Base-by-base conservation (phyloP, 2,888 invertebrate species). In the Cheilosia variabilis region DNA sequence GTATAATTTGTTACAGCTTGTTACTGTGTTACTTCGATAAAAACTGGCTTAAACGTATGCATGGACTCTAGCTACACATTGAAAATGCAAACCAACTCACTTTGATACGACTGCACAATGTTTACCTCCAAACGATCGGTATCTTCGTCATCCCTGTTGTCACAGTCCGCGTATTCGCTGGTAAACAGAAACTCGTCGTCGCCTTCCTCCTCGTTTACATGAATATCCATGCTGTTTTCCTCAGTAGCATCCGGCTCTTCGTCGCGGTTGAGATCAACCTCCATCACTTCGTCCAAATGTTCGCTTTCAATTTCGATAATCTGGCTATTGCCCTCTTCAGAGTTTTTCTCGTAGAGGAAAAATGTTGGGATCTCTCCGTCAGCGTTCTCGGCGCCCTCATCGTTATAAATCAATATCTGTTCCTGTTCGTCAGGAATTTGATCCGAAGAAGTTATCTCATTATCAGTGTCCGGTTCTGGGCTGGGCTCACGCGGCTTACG, bases 371-470 rank as follows among this genome's bases (percentile, higher is more conserved):
- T 71, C 7, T 27, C 6, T 22, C 58, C 73, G 15, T 65, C 60
- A 0, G 81, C 13, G 10, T 68, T 57, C 7, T 69, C 81, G 1
- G 2, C 62, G 0, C 57, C 81, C 1, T 80, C 80, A 17, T 80
- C 84, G 19, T 69, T 72, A 24, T 72, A 81, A 17, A 72, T 65
- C 19, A 72, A 45, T 10, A 66, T 43, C 3, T 76, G 76, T 7
- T 76, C 66, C 9, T 71, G 71, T 1, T 80, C 71, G 1, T 81
- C 81, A 1, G 63, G 7, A 0, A 79, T 22, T 31, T 87, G 84
- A n/a, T 87, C 87, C 9, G 87, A 80, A 2, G 87, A 83, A 24
- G 66, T 87, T 17, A 88, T 88, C 19, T 88, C 87, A 41, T 86
- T 82, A 7, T 87, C 88, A 17, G 65, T 63, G 7, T 77, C 84